A percentile compares a stretch with the other conserved stretches of the same genome.
Evolutionary conservation across 1,140 invertebrate genomes (phyloP).

Genomic region (Streblospio benedicti): DNA sequence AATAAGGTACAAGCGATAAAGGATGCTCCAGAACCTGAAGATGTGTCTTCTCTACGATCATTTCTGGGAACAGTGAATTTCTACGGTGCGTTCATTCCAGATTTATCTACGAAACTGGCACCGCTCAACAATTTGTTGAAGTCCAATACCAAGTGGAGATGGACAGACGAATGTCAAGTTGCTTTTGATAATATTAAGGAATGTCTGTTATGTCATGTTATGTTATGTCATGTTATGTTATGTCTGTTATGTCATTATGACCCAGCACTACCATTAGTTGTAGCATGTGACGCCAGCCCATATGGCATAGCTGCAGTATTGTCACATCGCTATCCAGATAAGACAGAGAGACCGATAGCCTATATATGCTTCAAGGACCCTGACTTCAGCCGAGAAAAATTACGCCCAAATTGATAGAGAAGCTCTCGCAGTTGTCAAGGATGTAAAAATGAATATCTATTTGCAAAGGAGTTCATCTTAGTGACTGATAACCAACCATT

Average conservation of each 20-base stretch:
- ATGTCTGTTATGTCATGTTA: neutral
- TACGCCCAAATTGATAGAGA: slow-evolving; percentile 52
- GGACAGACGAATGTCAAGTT: slow-evolving; percentile 2
- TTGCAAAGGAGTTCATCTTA: too few species aligned
- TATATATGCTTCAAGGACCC: slow-evolving; percentile 45
- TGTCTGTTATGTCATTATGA: neutral
- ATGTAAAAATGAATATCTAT: too few species aligned
- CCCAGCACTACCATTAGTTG: slow-evolving; percentile 24
- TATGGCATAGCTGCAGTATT: slow-evolving; percentile 48
- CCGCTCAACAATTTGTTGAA: slow-evolving; percentile 3
- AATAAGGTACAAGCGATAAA: slow-evolving; percentile 1
- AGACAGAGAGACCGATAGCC: slow-evolving; percentile 43
- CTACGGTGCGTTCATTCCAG: neutral
- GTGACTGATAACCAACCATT: too few species aligned
- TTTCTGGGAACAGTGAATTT: slow-evolving; percentile 7
- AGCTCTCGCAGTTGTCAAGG: slow-evolving; percentile 47
- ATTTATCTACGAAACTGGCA: neutral
- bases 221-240: too few species aligned
- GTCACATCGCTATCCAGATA: slow-evolving; percentile 42
- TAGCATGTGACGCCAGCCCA: slow-evolving; percentile 47
- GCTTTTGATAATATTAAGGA: slow-evolving; percentile 1
- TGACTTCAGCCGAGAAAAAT: slow-evolving; percentile 46
- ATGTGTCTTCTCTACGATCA: neutral
- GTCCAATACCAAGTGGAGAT: neutral
- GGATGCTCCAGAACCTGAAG: neutral